A percentile compares a stretch with the other conserved stretches of the same genome.
These are phyloP conservation scores for Drosophila nannoptera DNA, from an alignment of 1,140 invertebrate species.

Conservation along the genomic window DNA sequence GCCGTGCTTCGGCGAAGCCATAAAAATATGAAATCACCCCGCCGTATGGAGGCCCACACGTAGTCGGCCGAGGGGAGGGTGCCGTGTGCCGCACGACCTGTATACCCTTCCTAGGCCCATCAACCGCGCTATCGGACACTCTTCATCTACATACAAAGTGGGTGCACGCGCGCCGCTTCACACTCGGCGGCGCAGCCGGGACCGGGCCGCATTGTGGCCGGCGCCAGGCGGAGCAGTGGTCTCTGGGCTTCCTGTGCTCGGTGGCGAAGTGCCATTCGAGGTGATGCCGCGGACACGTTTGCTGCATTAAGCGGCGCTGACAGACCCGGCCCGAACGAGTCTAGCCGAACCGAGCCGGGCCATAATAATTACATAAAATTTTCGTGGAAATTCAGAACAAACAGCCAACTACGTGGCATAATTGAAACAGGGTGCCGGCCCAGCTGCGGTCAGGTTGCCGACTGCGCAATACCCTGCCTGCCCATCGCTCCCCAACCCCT, in stretches of 20 bases:
- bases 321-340: constrained; percentile 14
- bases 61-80: constrained; percentile 9
- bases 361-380: constrained; percentile 67
- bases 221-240: constrained; percentile 47
- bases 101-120: not conserved
- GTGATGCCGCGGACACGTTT: constrained; percentile 52
- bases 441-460: not conserved
- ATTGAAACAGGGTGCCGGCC: constrained; percentile 44
- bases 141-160: constrained; percentile 39
- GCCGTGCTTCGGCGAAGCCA: constrained; percentile 62
- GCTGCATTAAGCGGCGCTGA: constrained; percentile 25
- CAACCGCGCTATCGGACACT: constrained; percentile 50
- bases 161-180: constrained; percentile 29
- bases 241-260: constrained; percentile 7
- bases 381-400: constrained; percentile 71
- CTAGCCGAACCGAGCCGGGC: constrained; percentile 17
- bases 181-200: constrained; percentile 29
- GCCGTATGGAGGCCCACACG: constrained; percentile 36
- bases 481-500: no score
- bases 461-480: not conserved
- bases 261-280: constrained; percentile 35
- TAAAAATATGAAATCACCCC: constrained; percentile 64
- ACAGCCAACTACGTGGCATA: constrained; percentile 64
- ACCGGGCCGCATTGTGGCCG: constrained; percentile 50
- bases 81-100: constrained; percentile 22